These are phyloP conservation scores for Agriotes lineatus DNA, from an alignment of 2,888 invertebrate species.

Conservation along the genomic window DNA sequence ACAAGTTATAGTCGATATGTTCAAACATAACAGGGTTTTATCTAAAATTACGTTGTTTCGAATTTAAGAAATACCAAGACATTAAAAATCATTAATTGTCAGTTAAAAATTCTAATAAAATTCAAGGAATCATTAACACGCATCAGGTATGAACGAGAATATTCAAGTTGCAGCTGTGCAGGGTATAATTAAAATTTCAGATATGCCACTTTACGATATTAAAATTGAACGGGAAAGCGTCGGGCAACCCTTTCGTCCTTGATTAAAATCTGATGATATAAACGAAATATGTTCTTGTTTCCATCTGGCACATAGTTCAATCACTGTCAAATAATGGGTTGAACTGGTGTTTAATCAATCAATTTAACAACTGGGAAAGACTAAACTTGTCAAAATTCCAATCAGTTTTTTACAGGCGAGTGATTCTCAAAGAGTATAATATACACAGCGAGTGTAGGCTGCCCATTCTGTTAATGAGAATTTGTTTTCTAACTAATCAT, in stretches of 20 bases:
- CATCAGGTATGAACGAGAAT: background rate
- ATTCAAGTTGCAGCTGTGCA: background rate
- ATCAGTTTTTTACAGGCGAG: background rate
- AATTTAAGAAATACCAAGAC: no score
- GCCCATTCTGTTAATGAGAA: background rate
- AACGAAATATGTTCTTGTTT: background rate
- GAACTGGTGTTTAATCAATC: constrained; percentile 13
- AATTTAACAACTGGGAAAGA: constrained; percentile 17
- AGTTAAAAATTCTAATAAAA: no score
- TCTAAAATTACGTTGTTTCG: no score
- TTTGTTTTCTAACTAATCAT: background rate
- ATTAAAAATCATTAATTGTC: no score
- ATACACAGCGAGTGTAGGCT: no score
- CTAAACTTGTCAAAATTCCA: constrained; percentile 12
- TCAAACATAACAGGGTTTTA: no score
- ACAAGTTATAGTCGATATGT: no score
- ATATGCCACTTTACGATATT: background rate
- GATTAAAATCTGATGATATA: background rate
- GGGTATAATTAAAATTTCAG: background rate
- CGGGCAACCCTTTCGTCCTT: background rate
- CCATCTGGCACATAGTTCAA: constrained; percentile 1
- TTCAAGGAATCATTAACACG: background rate
- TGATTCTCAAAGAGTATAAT: background rate
- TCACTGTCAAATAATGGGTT: constrained; percentile 15
- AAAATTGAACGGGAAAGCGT: background rate